A percentile compares a stretch with the other conserved stretches of the same genome.
Conservation (phyloP, 2,797 vertebrate genomes). For the Otus scops region DNA sequence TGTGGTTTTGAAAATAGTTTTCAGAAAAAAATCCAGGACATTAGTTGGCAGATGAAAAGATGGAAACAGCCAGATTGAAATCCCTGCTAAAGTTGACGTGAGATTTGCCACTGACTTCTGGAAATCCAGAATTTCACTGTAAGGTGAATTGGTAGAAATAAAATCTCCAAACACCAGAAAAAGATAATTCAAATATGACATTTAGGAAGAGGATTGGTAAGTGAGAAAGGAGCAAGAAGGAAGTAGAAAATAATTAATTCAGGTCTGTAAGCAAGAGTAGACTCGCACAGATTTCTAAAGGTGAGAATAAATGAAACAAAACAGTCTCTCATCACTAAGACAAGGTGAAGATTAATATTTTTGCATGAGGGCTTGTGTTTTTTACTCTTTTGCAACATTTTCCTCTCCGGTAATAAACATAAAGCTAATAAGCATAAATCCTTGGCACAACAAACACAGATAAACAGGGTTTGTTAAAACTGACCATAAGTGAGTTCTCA, state of each 20-base stretch:
- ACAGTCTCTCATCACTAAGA: neutral
- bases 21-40: neutral
- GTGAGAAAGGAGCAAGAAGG: neutral
- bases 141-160: neutral
- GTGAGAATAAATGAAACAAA: slow-evolving; percentile 19
- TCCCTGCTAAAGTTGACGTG: neutral
- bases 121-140: neutral
- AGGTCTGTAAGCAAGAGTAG: neutral
- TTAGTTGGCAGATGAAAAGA: neutral
- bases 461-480: neutral
- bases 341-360: slow-evolving; percentile 29
- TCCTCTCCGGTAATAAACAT: neutral
- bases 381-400: neutral
- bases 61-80: neutral
- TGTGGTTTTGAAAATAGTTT: neutral
- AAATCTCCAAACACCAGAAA: neutral
- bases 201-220: neutral
- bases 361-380: neutral
- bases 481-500: neutral
- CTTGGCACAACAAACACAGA: neutral
- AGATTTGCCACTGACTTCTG: neutral
- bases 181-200: neutral
- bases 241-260: slow-evolving; percentile 5
- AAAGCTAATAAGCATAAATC: neutral
- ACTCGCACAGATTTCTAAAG: neutral